Evolutionary conservation across 2,113 vertebrate species (phyloP).

Genomic region (Mirza zaza): DNA sequence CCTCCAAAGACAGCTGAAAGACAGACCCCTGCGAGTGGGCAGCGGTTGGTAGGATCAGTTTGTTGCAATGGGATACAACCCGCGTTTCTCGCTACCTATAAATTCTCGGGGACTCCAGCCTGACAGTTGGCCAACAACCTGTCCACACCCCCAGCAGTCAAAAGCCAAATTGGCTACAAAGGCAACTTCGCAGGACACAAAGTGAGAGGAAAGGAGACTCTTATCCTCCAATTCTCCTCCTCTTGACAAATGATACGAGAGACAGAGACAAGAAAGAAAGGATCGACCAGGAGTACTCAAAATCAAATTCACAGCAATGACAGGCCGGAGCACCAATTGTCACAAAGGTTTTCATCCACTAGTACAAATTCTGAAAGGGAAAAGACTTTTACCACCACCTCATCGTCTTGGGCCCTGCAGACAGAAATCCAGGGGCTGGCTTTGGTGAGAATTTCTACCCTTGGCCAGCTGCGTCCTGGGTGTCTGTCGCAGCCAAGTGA

Average conservation of each 20-base stretch:
- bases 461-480: too few relatives aligned
- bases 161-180: neutral
- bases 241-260: neutral
- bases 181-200: neutral
- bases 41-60: neutral
- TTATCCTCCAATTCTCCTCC: neutral
- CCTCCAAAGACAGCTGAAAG: neutral
- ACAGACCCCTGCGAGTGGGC: neutral
- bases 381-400: neutral
- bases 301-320: neutral
- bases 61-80: neutral
- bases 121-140: neutral
- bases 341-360: neutral
- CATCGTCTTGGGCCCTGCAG: neutral
- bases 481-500: fast-evolving
- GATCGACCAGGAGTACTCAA: neutral
- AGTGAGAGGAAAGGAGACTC: neutral
- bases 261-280: neutral
- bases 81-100: neutral
- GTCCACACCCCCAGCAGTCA: neutral
- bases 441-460: neutral
- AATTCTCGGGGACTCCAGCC: neutral
- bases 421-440: too few relatives aligned
- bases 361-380: neutral
- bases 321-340: neutral